Conservation (phyloP, 2,888 invertebrate species). For the Agrypnus murinus region DNA sequence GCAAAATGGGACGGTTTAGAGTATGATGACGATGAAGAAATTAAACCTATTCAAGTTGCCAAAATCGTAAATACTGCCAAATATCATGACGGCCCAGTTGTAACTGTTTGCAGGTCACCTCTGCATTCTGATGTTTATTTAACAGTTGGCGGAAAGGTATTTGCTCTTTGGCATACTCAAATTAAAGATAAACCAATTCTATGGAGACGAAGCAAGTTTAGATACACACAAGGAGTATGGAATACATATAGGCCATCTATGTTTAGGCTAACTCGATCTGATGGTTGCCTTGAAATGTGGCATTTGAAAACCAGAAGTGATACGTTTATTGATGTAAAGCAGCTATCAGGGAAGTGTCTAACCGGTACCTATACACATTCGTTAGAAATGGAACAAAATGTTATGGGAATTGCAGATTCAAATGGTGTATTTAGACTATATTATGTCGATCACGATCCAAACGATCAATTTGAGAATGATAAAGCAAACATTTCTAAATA, state of each 20-base stretch:
- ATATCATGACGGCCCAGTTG: conserved; percentile 83
- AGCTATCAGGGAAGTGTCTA: conserved; percentile 69
- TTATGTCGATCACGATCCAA: conserved; percentile 68
- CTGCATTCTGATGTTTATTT: conserved; percentile 77
- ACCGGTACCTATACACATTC: conserved; percentile 68
- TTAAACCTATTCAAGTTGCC: conserved; percentile 75
- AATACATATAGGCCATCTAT: conserved; percentile 79
- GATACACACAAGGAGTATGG: conserved; percentile 82
- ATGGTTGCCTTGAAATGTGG: conserved; percentile 89
- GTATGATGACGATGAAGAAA: conserved; percentile 73
- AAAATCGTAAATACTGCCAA: conserved; percentile 71
- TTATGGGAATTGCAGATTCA: conserved; percentile 80
- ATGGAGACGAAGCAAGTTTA: conserved; percentile 77
- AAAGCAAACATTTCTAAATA: conserved; percentile 66
- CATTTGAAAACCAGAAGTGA: conserved; percentile 76
- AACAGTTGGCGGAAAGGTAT: conserved; percentile 71
- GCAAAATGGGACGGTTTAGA: conserved; percentile 81
- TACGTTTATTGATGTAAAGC: background rate
- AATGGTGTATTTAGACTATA: conserved; percentile 82
- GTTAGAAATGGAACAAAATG: conserved; percentile 74
- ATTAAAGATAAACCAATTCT: conserved; percentile 77
- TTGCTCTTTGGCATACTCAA: conserved; percentile 72
- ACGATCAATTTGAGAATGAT: conserved; percentile 50
- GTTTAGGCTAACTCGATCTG: conserved; percentile 80
- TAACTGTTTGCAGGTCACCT: conserved; percentile 76